phyloP scores from a whole-genome alignment of 2,888 invertebrate species.

The Limnephilus marmoratus region DNA sequence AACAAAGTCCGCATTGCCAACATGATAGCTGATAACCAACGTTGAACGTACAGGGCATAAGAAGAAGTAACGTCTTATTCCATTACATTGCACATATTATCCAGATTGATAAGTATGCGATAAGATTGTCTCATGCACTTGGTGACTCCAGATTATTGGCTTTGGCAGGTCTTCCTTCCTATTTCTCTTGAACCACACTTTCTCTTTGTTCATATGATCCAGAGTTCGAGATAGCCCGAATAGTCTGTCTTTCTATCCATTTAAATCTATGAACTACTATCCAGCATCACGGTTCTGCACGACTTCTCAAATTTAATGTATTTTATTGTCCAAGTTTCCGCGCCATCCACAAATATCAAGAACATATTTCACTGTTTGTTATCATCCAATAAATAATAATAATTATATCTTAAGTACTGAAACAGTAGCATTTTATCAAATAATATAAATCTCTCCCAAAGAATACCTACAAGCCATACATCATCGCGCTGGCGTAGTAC shows the following conservation, averaged over 20 bases:
- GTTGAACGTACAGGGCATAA: no score
- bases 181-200: neutral
- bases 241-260: neutral
- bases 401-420: neutral
- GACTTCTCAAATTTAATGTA: neutral
- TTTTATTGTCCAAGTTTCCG: neutral
- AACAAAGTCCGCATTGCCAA: no score
- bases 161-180: neutral
- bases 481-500: neutral
- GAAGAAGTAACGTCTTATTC: no score
- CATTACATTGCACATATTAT: no score
- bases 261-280: neutral
- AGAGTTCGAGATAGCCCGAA: neutral
- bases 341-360: neutral
- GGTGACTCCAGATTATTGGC: no score
- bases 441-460: constrained; percentile 9
- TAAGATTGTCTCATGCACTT: no score
- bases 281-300: neutral
- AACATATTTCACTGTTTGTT: neutral
- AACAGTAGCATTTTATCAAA: constrained; percentile 23
- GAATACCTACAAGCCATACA: constrained; percentile 1
- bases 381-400: neutral
- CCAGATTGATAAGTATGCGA: no score
- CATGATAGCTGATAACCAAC: no score
- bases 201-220: neutral